Evolutionary conservation across 2,113 vertebrate genomes (phyloP).

Genomic region (Myotis davidii): DNA sequence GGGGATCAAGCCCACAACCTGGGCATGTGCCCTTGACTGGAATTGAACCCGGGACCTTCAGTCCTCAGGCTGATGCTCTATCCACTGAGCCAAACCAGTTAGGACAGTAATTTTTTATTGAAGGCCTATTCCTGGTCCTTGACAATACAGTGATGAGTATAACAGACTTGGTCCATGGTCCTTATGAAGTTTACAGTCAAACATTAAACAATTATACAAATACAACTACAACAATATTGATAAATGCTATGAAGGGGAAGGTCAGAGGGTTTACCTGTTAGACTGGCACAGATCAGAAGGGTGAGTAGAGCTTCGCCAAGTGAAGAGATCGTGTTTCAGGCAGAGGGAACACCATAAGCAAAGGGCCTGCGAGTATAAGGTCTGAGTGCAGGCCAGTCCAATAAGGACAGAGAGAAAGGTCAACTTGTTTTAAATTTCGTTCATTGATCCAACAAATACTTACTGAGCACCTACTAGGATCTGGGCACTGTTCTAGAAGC

Average conservation of each 20-base stretch:
- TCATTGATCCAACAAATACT: not conserved
- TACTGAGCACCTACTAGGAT: not conserved
- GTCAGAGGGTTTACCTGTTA: not conserved
- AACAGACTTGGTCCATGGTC: not conserved
- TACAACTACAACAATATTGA: constrained; percentile 6
- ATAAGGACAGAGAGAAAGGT: not conserved
- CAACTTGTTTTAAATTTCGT: constrained; percentile 8
- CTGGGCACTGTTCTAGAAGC: not conserved
- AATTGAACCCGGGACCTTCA: no score
- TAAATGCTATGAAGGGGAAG: not conserved
- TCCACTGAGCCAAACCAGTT: not conserved
- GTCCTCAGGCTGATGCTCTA: no score
- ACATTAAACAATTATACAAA: constrained; percentile 23
- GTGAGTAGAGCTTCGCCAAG: not conserved
- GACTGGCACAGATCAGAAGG: not conserved
- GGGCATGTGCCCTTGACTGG: no score
- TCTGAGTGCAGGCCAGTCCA: not conserved
- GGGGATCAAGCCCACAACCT: no score
- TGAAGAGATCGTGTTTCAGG: not conserved
- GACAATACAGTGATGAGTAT: not conserved
- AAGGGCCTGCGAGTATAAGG: not conserved
- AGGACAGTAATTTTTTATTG: not conserved
- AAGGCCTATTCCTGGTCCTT: not conserved
- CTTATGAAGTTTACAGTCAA: constrained; percentile 22
- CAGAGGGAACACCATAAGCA: not conserved